Conservation (phyloP, 2,113 vertebrate species). For the Sander vitreus region DNA sequence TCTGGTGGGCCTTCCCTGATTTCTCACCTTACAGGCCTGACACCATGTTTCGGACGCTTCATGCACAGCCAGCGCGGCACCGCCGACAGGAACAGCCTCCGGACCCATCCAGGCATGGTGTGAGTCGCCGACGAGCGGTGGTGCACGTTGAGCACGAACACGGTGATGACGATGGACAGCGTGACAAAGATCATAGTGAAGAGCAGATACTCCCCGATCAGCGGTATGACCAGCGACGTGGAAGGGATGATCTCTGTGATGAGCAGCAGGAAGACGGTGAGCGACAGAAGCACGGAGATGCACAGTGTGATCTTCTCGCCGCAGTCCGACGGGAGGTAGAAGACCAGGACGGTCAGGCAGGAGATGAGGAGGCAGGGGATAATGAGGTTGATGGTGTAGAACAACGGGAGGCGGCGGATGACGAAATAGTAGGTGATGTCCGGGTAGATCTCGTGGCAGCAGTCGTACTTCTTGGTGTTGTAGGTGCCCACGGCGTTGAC, state of each 20-base stretch:
- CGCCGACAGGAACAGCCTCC: slow-evolving; percentile 84
- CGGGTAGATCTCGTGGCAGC: slow-evolving; percentile 92
- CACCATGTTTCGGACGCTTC: slow-evolving; percentile 69
- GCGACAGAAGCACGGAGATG: slow-evolving; percentile 83
- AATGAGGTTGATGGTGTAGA: slow-evolving; percentile 97
- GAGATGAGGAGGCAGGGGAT: slow-evolving; percentile 95
- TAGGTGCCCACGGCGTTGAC: slow-evolving; percentile 93
- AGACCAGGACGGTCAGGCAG: slow-evolving; percentile 93
- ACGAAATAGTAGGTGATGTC: slow-evolving; percentile 96
- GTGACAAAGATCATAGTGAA: slow-evolving; percentile 98
- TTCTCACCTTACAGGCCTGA: slow-evolving; percentile 42
- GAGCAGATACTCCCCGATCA: slow-evolving; percentile 95
- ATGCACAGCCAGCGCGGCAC: slow-evolving; percentile 89
- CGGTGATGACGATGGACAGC: slow-evolving; percentile 93
- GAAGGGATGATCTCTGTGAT: slow-evolving; percentile 97
- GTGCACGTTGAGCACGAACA: slow-evolving; percentile 95
- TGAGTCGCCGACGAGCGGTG: slow-evolving; percentile 92
- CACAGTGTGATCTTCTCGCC: slow-evolving; percentile 93
- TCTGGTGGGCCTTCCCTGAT: neutral
- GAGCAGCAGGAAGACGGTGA: slow-evolving; percentile 95
- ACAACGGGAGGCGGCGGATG: slow-evolving; percentile 92
- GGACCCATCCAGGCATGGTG: slow-evolving; percentile 94
- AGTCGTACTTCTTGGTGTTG: slow-evolving; percentile 97
- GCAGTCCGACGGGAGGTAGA: slow-evolving; percentile 94
- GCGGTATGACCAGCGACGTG: slow-evolving; percentile 94